Evolutionary conservation across 2,113 vertebrate species (phyloP).

Genomic region (Nesospiza acunhae): DNA sequence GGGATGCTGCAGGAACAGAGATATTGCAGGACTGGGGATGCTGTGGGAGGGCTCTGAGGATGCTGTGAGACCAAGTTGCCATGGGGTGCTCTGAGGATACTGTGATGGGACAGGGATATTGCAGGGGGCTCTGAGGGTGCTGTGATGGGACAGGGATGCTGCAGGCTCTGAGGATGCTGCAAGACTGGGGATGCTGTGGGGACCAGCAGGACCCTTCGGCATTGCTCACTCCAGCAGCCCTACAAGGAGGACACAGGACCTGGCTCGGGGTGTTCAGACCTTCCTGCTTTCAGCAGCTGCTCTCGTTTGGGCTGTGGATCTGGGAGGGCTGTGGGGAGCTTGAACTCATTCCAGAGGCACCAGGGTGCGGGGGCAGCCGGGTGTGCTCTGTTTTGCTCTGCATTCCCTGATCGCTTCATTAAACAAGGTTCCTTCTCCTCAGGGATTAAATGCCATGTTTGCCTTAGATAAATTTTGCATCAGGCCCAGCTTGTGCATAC

Average conservation of each 20-base stretch:
- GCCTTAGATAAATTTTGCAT: background rate
- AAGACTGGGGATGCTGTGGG: background rate
- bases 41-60: background rate
- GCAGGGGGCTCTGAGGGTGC: background rate
- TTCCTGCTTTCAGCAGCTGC: background rate
- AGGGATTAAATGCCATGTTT: fast-evolving
- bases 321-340: background rate
- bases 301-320: background rate
- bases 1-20: background rate
- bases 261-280: fast-evolving
- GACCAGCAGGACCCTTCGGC: background rate
- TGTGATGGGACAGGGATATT: background rate
- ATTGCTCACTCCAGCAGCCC: background rate
- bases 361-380: background rate
- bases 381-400: background rate
- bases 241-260: fast-evolving
- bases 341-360: background rate
- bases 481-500: background rate
- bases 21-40: background rate
- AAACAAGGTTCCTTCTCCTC: background rate
- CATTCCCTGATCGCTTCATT: background rate
- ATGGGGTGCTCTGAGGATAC: fast-evolving
- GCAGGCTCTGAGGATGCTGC: background rate
- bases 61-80: background rate
- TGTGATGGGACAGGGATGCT: background rate